Percentiles rank a stretch among this genome's conserved stretches.
phyloP scores from a whole-genome alignment of 30 jellyfish, hydroid and myxozoan genomes.

The Sanderia malayensis region DNA sequence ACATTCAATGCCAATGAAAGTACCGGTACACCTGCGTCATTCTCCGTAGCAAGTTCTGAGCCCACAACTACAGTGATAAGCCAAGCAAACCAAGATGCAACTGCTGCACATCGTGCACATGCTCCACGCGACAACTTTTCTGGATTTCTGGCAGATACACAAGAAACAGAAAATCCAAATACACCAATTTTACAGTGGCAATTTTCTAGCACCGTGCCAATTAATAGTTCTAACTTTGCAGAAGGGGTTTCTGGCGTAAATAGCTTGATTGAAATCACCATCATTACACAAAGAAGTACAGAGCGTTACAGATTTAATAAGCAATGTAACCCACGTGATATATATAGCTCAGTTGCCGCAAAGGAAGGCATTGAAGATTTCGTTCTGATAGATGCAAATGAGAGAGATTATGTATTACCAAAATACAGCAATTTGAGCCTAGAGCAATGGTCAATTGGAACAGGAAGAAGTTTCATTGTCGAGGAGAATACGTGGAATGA shows the following conservation, averaged over 20 bases:
- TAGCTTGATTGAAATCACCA: background rate
- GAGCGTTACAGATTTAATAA: background rate
- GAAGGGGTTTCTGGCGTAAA: background rate
- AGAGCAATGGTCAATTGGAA: background rate
- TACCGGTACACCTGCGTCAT: background rate
- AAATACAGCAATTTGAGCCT: background rate
- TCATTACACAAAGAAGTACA: background rate
- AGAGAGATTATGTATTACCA: background rate
- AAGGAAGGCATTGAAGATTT: background rate
- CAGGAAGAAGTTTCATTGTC: background rate
- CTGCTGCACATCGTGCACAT: background rate
- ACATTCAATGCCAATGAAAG: background rate
- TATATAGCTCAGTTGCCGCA: background rate
- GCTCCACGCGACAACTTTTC: background rate
- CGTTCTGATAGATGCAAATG: background rate
- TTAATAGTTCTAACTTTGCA: background rate
- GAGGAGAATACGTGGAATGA: background rate
- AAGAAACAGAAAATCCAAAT: background rate
- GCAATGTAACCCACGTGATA: slow-evolving; percentile 1
- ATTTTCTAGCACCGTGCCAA: background rate
- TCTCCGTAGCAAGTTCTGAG: background rate
- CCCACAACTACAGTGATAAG: background rate
- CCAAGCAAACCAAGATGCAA: background rate
- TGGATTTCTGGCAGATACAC: background rate
- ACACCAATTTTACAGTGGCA: background rate